These are phyloP conservation scores for Ceratina japonica DNA, from an alignment of 1,140 invertebrate species.

Conservation along the genomic window DNA sequence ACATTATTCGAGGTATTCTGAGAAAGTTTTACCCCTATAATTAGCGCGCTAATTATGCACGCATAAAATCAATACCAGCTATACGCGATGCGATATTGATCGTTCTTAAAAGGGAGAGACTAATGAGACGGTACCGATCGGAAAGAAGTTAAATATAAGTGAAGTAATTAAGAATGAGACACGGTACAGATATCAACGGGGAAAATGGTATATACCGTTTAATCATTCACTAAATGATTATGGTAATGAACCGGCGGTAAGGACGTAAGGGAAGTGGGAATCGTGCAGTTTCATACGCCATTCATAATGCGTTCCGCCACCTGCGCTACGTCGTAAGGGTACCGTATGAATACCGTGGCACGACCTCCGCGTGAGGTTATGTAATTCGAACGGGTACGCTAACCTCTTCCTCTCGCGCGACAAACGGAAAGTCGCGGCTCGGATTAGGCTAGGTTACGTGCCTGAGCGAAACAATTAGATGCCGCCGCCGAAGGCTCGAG, in stretches of 20 bases:
- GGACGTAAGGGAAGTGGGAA: conserved; percentile 6
- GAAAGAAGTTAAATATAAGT: too few relatives aligned
- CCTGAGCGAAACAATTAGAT: conserved; percentile 58
- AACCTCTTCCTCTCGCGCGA: conserved; percentile 49
- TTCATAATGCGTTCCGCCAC: conserved; percentile 48
- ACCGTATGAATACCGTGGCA: conserved; percentile 54
- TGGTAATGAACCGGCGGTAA: neutral
- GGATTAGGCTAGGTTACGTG: conserved; percentile 50
- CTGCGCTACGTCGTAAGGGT: conserved; percentile 45
- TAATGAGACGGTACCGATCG: neutral
- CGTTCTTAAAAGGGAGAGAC: neutral
- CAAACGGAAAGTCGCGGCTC: conserved; percentile 33
- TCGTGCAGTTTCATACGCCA: conserved; percentile 34
- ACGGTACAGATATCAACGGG: neutral
- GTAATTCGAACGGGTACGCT: conserved; percentile 63
- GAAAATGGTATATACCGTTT: neutral
- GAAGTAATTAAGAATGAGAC: neutral
- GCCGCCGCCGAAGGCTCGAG: conserved; percentile 44
- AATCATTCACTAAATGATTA: neutral
- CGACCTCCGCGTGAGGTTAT: conserved; percentile 56
- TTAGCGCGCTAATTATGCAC: neutral
- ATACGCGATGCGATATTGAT: neutral
- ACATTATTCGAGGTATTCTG: conserved; percentile 1
- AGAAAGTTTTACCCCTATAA: neutral
- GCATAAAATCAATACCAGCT: neutral